Percentiles rank a stretch among this genome's conserved stretches.
phyloP scores from a whole-genome alignment of 2,888 invertebrate genomes.

The Stenolophus ochropezus region DNA sequence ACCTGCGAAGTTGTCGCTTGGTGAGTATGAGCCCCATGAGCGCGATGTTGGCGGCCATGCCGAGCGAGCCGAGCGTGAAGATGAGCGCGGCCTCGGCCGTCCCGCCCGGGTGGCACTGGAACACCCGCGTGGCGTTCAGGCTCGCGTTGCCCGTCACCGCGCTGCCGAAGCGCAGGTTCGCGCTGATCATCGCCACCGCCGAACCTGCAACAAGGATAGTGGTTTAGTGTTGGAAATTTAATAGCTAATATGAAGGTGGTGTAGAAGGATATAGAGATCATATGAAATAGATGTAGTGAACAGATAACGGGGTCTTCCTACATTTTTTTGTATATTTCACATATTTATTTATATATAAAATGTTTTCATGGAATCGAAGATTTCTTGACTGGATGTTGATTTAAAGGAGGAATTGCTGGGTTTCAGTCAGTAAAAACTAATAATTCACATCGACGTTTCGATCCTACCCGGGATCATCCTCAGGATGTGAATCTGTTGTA shows the following conservation, averaged over 20 bases:
- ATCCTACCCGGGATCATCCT: no score
- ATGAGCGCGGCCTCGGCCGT: conserved; percentile 87
- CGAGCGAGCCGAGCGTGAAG: conserved; percentile 84
- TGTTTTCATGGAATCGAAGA: no score
- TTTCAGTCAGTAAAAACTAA: no score
- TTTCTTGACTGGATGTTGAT: no score
- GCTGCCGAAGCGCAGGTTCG: conserved; percentile 83
- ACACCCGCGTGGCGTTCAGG: conserved; percentile 80
- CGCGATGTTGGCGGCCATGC: conserved; percentile 87
- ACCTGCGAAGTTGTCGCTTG: conserved; percentile 88
- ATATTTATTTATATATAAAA: no score
- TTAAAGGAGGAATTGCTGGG: no score
- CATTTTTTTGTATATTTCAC: no score
- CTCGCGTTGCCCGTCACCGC: conserved; percentile 81
- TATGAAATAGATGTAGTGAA: neutral
- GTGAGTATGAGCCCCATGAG: conserved; percentile 88
- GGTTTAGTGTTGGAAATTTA: neutral
- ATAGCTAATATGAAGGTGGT: neutral
- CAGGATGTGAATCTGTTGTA: no score
- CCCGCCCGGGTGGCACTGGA: conserved; percentile 88
- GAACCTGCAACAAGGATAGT: conserved; percentile 74
- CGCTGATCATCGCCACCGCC: conserved; percentile 86
- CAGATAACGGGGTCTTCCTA: no score
- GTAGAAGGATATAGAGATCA: no score
- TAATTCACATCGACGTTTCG: no score